A percentile compares a stretch with the other conserved stretches of the same genome.
Conservation (phyloP, 2,797 vertebrate genomes). For the Fratercula arctica region DNA sequence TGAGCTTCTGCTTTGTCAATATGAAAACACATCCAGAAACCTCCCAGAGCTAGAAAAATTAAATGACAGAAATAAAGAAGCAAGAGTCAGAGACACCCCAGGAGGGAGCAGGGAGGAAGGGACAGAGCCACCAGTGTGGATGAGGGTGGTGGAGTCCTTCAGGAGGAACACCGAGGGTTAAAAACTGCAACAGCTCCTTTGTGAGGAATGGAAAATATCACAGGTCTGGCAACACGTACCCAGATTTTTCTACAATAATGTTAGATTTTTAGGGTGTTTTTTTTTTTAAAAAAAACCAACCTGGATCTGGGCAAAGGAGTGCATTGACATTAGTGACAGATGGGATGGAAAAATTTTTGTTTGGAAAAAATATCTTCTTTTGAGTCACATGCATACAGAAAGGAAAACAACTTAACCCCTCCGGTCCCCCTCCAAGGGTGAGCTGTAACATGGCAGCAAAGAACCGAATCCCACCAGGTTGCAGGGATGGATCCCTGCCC, state of each 20-base stretch:
- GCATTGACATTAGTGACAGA: slow-evolving; percentile 63
- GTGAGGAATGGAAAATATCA: not conserved
- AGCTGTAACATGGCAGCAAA: not conserved
- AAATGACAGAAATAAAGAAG: not conserved
- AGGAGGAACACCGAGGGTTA: not conserved
- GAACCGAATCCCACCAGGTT: fast-evolving
- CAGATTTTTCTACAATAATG: not conserved
- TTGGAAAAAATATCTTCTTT: slow-evolving; percentile 14
- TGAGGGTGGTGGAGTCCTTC: fast-evolving
- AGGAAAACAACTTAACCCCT: slow-evolving; percentile 25
- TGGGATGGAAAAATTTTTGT: slow-evolving; percentile 35
- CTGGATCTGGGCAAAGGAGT: slow-evolving; percentile 24
- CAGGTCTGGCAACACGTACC: not conserved
- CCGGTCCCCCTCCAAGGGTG: fast-evolving
- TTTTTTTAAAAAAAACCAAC: not conserved
- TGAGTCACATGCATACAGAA: not conserved
- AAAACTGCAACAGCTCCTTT: not conserved
- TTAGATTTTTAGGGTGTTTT: not conserved
- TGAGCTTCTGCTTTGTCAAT: not conserved
- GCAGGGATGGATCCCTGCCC: not conserved
- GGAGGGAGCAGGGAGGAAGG: not conserved
- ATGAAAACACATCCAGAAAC: not conserved
- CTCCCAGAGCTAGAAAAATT: not conserved
- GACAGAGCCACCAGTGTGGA: fast-evolving
- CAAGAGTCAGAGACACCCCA: not conserved